These are phyloP conservation scores for Meloidogyne hapla DNA, from an alignment of 1,140 invertebrate genomes.

Conservation along the genomic window DNA sequence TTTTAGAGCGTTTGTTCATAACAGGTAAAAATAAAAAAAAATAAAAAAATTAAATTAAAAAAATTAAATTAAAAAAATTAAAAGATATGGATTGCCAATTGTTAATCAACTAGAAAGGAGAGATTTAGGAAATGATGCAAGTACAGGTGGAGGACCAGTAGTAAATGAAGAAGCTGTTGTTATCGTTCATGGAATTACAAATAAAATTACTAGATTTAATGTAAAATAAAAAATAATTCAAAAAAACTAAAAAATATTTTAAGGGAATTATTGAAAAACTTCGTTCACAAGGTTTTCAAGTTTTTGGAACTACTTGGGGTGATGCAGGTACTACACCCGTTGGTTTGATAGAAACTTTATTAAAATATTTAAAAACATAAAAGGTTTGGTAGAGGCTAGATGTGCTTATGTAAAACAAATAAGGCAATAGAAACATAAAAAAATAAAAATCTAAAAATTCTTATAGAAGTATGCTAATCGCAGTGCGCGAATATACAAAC, in stretches of 20 bases:
- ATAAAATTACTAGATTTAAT: constrained; percentile 46
- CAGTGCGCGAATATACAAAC: constrained; percentile 48
- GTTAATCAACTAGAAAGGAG: constrained; percentile 45
- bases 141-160: constrained; percentile 37
- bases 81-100: constrained; percentile 42
- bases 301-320: constrained; percentile 53
- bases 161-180: constrained; percentile 33
- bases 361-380: too few species aligned
- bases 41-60: neutral
- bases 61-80: neutral
- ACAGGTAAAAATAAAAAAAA: constrained; percentile 1
- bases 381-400: constrained; percentile 55
- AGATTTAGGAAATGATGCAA: constrained; percentile 48
- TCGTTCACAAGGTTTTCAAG: constrained; percentile 36
- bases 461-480: constrained; percentile 51
- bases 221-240: constrained; percentile 15
- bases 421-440: constrained; percentile 19
- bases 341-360: too few species aligned
- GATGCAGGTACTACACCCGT: constrained; percentile 46
- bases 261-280: constrained; percentile 45
- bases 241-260: neutral
- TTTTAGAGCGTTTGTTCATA: constrained; percentile 49
- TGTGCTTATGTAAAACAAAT: constrained; percentile 45
- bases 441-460: constrained; percentile 11
- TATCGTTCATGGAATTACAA: constrained; percentile 53